A percentile compares a stretch with the other conserved stretches of the same genome.
Conservation (phyloP, 1,140 invertebrate species). For the Tetraneura akinire region DNA sequence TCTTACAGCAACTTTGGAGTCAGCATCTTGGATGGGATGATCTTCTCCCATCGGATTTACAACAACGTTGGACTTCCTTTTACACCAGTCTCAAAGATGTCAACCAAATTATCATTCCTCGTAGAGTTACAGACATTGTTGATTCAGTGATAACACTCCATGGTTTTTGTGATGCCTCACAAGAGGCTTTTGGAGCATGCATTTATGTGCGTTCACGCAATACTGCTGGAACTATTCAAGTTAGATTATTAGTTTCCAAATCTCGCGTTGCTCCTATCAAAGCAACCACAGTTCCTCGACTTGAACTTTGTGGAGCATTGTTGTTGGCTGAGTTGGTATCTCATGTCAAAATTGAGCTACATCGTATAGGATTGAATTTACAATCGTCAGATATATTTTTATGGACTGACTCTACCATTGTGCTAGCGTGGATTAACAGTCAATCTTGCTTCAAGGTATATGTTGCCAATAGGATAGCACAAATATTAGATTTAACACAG, state of each 20-base stretch:
- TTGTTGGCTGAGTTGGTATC: conserved; percentile 50
- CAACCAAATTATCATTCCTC: not conserved
- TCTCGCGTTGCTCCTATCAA: conserved; percentile 57
- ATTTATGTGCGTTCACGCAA: not conserved
- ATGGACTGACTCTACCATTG: conserved; percentile 1
- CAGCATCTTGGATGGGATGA: not conserved
- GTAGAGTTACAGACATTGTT: not conserved
- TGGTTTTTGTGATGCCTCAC: conserved; percentile 1
- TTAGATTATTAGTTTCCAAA: conserved; percentile 53
- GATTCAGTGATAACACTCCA: not conserved
- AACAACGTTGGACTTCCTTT: not conserved
- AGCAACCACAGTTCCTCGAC: conserved; percentile 56
- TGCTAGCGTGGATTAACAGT: conserved; percentile 14
- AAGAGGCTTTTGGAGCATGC: not conserved
- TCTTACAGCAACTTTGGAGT: not conserved
- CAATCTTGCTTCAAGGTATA: not conserved
- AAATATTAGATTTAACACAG: not conserved
- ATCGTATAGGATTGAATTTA: not conserved
- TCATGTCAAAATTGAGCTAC: not conserved
- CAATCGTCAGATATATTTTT: not conserved
- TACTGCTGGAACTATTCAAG: not conserved
- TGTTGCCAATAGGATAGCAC: conserved; percentile 28
- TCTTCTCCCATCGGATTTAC: not conserved
- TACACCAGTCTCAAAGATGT: not conserved
- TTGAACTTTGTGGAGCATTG: conserved; percentile 59